phyloP scores from a whole-genome alignment of 2,888 invertebrate species.

The Agonopterix arenella region DNA sequence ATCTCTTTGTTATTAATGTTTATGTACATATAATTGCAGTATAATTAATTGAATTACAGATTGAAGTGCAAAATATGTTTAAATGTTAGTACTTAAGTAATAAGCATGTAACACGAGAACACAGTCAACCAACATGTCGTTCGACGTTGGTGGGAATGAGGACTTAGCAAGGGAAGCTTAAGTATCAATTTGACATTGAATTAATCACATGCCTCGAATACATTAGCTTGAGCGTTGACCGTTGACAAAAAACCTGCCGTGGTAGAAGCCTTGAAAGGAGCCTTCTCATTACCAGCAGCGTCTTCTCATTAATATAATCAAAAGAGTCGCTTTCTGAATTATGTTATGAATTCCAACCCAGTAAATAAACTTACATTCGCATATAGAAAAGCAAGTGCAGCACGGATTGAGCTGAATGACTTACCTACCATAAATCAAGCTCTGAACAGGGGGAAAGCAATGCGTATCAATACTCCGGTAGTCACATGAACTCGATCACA shows the following conservation, averaged over 20 bases:
- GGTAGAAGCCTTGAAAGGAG: constrained; percentile 1
- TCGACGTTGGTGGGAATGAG: too few species aligned
- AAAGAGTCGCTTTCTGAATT: not conserved
- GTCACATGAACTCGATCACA: constrained; percentile 59
- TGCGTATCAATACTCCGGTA: constrained; percentile 53
- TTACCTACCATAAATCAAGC: constrained; percentile 61
- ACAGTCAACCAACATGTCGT: too few species aligned
- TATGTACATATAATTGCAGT: too few species aligned
- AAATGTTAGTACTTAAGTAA: too few species aligned
- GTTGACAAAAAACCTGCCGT: constrained; percentile 5
- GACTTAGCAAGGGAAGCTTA: constrained; percentile 20
- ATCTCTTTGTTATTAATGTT: too few species aligned
- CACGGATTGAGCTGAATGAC: constrained; percentile 33
- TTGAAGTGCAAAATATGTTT: too few species aligned
- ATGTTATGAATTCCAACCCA: not conserved
- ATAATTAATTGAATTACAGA: too few species aligned
- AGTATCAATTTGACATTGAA: constrained; percentile 34
- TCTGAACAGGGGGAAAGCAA: constrained; percentile 50
- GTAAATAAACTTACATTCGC: not conserved
- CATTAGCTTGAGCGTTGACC: constrained; percentile 22
- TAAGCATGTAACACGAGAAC: too few species aligned
- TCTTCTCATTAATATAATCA: not conserved
- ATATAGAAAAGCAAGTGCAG: not conserved
- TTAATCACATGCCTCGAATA: constrained; percentile 29
- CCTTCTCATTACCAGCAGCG: not conserved